These are phyloP conservation scores for Mylabris phalerata DNA, from an alignment of 1,140 invertebrate genomes.

Conservation along the genomic window DNA sequence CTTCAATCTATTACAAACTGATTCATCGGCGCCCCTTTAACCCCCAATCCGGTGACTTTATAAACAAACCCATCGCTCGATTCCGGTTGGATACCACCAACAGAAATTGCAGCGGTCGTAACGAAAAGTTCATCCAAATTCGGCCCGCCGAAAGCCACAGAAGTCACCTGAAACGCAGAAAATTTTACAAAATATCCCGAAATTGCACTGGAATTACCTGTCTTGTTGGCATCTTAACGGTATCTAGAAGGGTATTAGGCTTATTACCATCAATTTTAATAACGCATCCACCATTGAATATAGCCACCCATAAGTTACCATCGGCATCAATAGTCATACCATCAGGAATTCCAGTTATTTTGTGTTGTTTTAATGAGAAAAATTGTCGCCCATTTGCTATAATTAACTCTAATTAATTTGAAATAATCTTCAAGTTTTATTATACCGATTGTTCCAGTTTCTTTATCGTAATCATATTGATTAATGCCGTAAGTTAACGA, in stretches of 20 bases:
- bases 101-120: constrained; percentile 50
- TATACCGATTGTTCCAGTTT: no score
- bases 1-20: no score
- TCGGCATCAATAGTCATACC: constrained; percentile 62
- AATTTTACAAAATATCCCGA: no score
- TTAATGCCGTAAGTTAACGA: constrained; percentile 56
- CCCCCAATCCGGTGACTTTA: no score
- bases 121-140: constrained; percentile 69
- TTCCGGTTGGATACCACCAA: constrained; percentile 19
- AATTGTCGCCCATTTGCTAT: constrained; percentile 15
- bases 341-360: constrained; percentile 47
- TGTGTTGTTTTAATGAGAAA: constrained; percentile 23
- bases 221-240: constrained; percentile 24
- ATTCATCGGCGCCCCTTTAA: no score
- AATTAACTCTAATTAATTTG: neutral
- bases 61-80: constrained; percentile 21
- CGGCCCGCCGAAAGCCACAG: constrained; percentile 70
- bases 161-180: constrained; percentile 50
- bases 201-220: constrained; percentile 13
- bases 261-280: constrained; percentile 33
- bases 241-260: constrained; percentile 28
- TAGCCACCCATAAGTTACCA: constrained; percentile 58
- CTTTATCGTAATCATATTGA: constrained; percentile 51
- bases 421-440: neutral
- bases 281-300: constrained; percentile 41